Base-by-base conservation (phyloP, 23 tunicate species). In the Ciona savignyi region DNA sequence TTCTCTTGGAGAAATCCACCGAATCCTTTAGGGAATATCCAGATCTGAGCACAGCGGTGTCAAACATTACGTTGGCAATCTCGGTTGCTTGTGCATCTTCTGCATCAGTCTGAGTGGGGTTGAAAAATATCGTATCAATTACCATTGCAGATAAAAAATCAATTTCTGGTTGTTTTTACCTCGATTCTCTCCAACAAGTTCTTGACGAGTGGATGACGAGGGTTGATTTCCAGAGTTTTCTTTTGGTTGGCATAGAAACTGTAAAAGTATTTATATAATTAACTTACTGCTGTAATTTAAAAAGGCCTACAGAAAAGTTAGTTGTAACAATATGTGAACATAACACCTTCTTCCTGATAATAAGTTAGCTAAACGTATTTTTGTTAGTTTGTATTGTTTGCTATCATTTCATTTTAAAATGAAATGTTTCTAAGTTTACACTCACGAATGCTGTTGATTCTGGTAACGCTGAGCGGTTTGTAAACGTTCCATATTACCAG, bases 161-260 rank as follows among this genome's bases (percentile, higher is more conserved):
- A n/a, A n/a, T n/a, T n/a, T n/a, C n/a, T n/a, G n/a, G n/a, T n/a
- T n/a, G n/a, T 1, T 1, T 51, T 60, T 68, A 85, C 97, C 83
- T 94, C 95, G 34, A 87, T 84, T 79, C 68, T 86, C 51, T 79
- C 90, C 49, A 86, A 62, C 31, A 94, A 70, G 48, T 62, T 83
- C 35, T 87, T 94, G 78, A 86, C 74, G 70, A 94, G 67, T 73
- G 99, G 99, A 94, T 94, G 99, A 27, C 99, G 70, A 25, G 99
- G 99, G 77, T 94, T 94, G 30, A 94, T 87, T 87, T 83, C 99
- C 30, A 94, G 70, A 0, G 88, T 94, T 64, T 94, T 94, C 86
- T 94, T 94, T 68, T 94, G 99, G 35, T 94, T 94, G 11, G 89
- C 76, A 73, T 94, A 94, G 86, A 78, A 91, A 63, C 97, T 91